Evolutionary conservation across 2,113 vertebrate species (phyloP), one percentile per base, ranked within the genome.

Genomic region (Oreochromis spilurus): DNA sequence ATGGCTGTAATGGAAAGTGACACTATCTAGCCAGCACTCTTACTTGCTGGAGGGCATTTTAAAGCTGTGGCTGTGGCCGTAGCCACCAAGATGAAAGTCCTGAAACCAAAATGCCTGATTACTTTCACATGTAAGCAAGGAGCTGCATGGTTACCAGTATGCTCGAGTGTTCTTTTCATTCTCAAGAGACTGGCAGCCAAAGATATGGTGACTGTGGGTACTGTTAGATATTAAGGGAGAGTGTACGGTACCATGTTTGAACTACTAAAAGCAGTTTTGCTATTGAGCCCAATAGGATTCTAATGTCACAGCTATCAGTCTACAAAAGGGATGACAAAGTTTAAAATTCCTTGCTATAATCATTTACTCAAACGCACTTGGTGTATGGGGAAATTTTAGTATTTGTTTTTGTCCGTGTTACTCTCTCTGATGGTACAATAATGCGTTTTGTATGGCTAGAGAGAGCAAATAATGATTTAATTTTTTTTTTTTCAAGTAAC

Each of bases 1-100:
- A 84, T 70, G 57, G 89, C 24, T 19, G 87, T 95, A 95, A 95
- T 95, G 91, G 90, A 94, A 94, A 95, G 92, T 92, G 94, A 95
- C 95, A 95, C 92, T 83, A 92, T 94, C 88, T 88, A 90, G 92
- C 91, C 89, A 91, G 93, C 88, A 79, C 87, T 92, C 89, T 78
- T 92, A 81, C 84, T 87, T 19, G 43, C 94, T 81, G 43, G 54
- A 87, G 94, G 93, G 90, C 85, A 88, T 91, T 92, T 88, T 83
- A 87, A 87, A 93, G 87, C 81, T 72, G 86, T 84, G 60, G 84
- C 83, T 82, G 57, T 84, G 77, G 89, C 54, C 6, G 43, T 79
- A 53, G 89, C 88, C 81, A 81, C 91, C 83, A 85, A 75, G 72
- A 89, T 86, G 48, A 86, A 89, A 88, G 78, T 90, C 52, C 60